Evolutionary conservation across 2,113 vertebrate species (phyloP).

Genomic region (Lanius ludovicianus): DNA sequence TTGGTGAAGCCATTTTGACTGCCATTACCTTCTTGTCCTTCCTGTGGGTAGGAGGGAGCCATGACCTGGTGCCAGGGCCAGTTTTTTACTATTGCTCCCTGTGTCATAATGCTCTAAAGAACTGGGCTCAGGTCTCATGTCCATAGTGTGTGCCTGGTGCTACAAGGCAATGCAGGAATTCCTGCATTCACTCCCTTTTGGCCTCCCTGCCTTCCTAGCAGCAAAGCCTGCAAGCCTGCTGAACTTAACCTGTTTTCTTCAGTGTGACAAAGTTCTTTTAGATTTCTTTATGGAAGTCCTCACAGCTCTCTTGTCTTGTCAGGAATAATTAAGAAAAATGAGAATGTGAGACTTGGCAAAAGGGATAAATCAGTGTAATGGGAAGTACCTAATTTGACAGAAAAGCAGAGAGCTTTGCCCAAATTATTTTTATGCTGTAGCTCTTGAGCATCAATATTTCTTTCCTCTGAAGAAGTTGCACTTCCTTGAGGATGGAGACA

Average conservation of each 20-base stretch:
- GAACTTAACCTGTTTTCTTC: not conserved
- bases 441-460: not conserved
- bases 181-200: accelerated
- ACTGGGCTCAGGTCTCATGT: not conserved
- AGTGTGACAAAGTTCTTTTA: not conserved
- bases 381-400: not conserved
- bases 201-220: not conserved
- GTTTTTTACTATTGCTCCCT: accelerated
- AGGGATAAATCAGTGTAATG: not conserved
- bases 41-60: not conserved
- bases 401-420: not conserved
- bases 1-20: not conserved
- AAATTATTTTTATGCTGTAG: not conserved
- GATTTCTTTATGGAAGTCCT: not conserved
- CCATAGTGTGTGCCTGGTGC: accelerated
- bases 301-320: not conserved
- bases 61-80: not conserved
- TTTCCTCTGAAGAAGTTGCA: not conserved
- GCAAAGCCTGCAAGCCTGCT: not conserved
- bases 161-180: not conserved
- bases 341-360: not conserved
- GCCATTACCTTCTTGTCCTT: not conserved
- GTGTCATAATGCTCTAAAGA: not conserved
- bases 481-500: not conserved
- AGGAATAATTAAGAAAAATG: constrained; percentile 20